These are phyloP conservation scores for Gobio gobio DNA, from an alignment of 2,113 vertebrate species.

Conservation along the genomic window DNA sequence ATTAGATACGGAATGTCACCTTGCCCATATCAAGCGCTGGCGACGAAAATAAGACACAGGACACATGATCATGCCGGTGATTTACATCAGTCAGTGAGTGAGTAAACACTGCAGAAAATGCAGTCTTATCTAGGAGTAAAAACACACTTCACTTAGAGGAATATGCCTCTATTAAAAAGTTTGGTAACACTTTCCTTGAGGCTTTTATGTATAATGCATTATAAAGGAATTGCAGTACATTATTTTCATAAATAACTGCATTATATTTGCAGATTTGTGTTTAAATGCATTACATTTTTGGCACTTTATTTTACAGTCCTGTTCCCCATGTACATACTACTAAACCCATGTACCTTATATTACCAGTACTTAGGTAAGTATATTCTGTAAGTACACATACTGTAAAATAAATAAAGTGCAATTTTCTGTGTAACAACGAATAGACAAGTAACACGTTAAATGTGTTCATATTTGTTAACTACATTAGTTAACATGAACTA, in stretches of 20 bases:
- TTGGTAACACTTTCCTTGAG: not conserved
- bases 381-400: too few relatives aligned
- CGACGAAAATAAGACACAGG: conserved; percentile 14
- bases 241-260: not conserved
- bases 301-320: too few relatives aligned
- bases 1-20: conserved; percentile 39
- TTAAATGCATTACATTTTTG: not conserved
- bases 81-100: conserved; percentile 6
- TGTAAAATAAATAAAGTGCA: too few relatives aligned
- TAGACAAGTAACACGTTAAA: too few relatives aligned
- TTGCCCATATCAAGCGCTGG: conserved; percentile 24
- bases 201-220: not conserved
- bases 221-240: not conserved
- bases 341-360: too few relatives aligned
- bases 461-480: too few relatives aligned
- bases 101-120: not conserved
- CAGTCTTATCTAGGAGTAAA: not conserved
- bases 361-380: too few relatives aligned
- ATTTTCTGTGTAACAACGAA: not conserved
- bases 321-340: too few relatives aligned
- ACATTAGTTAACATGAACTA: too few relatives aligned
- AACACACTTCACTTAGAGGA: not conserved
- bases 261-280: not conserved
- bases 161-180: not conserved
- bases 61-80: not conserved